Evolutionary conservation across 1,140 invertebrate species (phyloP), one percentile per base, ranked within the genome.

Genomic region (Atta colombica): DNA sequence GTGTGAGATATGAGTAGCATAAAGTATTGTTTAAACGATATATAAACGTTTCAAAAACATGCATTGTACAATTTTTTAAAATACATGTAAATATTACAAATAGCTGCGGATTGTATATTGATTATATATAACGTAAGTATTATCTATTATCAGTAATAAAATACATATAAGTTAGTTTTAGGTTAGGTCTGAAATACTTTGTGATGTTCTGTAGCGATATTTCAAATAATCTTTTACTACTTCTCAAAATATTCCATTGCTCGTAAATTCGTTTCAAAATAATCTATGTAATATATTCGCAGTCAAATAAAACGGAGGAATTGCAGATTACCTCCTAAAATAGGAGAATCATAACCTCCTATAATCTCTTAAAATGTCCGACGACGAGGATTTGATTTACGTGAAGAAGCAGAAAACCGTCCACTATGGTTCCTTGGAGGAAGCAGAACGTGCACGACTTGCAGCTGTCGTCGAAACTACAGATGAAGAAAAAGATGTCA

Each of bases 371-470:
- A 45, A 45, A 35, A 99, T 99, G 98, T 98, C 98, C 45, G 98
- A 99, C 93, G 98, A 99, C 87, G 98, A 98, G 90, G 98, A 98
- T 93, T 92, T 98, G 63, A 94, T 96, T 65, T 97, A 97, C 88
- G 95, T 97, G 0, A 98, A 98, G 93, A 97, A 97, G 85, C 96
- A 96, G 81, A 98, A 97, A 93, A 97, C 97, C 0, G 96, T 98
- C 2, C 98, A 99, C 92, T 99, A 98, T 97, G 98, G 98, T 39
- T 98, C 98, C 3, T 94, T 99, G 87, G 98, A 99, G 94, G 98
- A 98, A 91, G 95, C 97, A 28, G 98, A 98, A 94, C 96, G 97
- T 89, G 95, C 96, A 21, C 95, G 97, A 60, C 93, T 96, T 68
- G 94, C 94, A n/a, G 91, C 93, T 85, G 94, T 94, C 53, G 93